A percentile compares a stretch with the other conserved stretches of the same genome.
These are phyloP conservation scores for Melanotaenia parkinsoni DNA, from an alignment of 2,797 vertebrate genomes.

Conservation along the genomic window DNA sequence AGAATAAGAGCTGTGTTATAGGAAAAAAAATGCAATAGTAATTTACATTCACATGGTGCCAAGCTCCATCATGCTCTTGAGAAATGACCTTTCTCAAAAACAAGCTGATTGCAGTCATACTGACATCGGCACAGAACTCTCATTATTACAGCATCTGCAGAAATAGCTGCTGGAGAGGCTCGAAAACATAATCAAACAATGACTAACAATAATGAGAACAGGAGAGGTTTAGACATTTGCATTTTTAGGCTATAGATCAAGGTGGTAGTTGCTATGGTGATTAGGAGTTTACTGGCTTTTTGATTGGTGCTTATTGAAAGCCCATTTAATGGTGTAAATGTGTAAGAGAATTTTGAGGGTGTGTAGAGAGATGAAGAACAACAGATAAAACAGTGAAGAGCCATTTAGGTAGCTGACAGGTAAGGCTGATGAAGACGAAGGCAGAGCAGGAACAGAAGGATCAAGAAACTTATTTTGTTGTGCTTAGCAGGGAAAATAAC, in stretches of 20 bases:
- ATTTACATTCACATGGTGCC: not conserved
- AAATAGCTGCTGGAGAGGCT: slow-evolving; percentile 23
- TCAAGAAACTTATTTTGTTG: not conserved
- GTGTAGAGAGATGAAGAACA: slow-evolving; percentile 6
- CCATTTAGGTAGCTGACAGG: not conserved
- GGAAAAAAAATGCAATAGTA: not conserved
- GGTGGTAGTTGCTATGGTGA: slow-evolving; percentile 51
- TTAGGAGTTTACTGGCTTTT: slow-evolving; percentile 25
- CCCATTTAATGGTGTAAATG: slow-evolving; percentile 45
- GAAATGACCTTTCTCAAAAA: slow-evolving; percentile 35
- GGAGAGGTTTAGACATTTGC: slow-evolving; percentile 25
- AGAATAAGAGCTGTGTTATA: not conserved
- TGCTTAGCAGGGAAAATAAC: not conserved
- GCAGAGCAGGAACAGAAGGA: not conserved
- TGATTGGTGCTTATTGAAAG: slow-evolving; percentile 66
- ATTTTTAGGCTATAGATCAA: slow-evolving; percentile 38
- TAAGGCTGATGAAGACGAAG: not conserved
- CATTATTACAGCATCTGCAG: slow-evolving; percentile 2
- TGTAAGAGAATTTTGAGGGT: slow-evolving; percentile 28
- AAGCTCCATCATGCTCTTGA: slow-evolving; percentile 8
- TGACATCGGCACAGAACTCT: slow-evolving; percentile 17
- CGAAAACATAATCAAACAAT: slow-evolving; percentile 32
- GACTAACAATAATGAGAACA: slow-evolving; percentile 42
- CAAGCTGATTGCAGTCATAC: slow-evolving; percentile 38
- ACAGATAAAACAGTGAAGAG: not conserved